Evolutionary conservation across 2,113 vertebrate genomes (phyloP), one percentile per base, ranked within the genome.

Genomic region (Hassar affinis): DNA sequence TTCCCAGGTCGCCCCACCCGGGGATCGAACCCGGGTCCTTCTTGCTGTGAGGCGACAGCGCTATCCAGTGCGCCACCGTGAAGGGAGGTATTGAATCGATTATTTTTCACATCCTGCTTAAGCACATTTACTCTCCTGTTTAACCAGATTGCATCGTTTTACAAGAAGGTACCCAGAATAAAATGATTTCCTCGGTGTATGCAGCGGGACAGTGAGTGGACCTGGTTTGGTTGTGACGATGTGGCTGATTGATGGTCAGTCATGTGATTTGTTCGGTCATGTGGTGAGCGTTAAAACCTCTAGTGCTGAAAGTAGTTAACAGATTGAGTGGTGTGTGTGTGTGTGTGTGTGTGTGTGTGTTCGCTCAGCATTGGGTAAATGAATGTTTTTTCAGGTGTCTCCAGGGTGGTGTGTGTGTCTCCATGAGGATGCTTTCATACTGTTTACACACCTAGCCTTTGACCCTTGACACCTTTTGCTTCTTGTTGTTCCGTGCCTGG

Each of bases 371-470:
- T 74, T 45, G 27, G 1, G 47, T 61, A 12, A 57, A 14, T 84
- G 49, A 51, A 62, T 54, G 64, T 79, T 86, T 59, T 51, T 69
- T 61, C 59, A 79, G 56, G 12, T 75, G 81, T 49, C 76, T 45
- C 15, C 1, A 0, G 14, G 14, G 9, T 35, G 9, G 27, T 25
- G 80, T 74, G 33, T 59, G n/a, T 77, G 54, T 76, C 27, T 52
- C 51, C 77, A 47, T 86, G 35, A 78, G 69, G 56, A 54, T 27
- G 38, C 59, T 49, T 33, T 77, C 56, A 52, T 79, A 79, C 76
- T 54, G 18, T n/a, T 74, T 61, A 74, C 20, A 17, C 30, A 38
- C 25, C 22, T 9, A 72, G 56, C 54, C 47, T 45, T 54, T 86
- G 57, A 81, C 62, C 25, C 71, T 51, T n/a, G 42, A 30, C 49